Evolutionary conservation across 1,140 invertebrate species (phyloP).

Genomic region (Cotesia chilonis): DNA sequence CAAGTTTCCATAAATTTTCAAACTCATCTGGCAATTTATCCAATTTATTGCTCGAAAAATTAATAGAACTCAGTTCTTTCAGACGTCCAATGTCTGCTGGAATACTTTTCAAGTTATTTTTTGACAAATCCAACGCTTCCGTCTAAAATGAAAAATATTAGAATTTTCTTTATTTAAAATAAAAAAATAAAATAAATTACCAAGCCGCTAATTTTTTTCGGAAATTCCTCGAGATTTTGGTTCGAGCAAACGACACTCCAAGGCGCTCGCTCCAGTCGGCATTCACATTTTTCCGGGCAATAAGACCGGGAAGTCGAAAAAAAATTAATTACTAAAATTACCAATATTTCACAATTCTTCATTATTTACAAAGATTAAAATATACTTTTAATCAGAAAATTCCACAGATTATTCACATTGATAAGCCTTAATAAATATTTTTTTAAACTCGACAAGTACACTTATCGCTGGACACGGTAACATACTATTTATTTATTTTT

Average conservation of each 20-base stretch:
- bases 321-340: conserved; percentile 8
- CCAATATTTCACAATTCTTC: not conserved
- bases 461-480: no score
- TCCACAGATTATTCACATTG: no score
- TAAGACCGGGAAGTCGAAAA: not conserved
- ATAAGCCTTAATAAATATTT: no score
- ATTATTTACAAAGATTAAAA: conserved; percentile 8
- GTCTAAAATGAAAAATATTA: conserved; percentile 40
- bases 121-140: conserved; percentile 55
- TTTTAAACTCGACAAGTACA: no score
- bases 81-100: conserved; percentile 47
- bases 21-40: conserved; percentile 47
- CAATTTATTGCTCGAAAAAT: conserved; percentile 54
- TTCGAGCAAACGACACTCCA: conserved; percentile 45
- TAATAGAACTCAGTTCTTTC: conserved; percentile 49
- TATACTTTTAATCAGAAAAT: not conserved
- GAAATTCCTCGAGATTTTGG: conserved; percentile 45
- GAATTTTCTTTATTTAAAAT: not conserved
- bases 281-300: conserved; percentile 49
- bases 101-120: conserved; percentile 49
- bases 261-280: conserved; percentile 42
- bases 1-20: conserved; percentile 44
- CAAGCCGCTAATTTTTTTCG: conserved; percentile 47
- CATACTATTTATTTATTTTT: no score
- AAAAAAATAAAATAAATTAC: conserved; percentile 27